These are phyloP conservation scores for Montipora foliosa DNA, from an alignment of 64 coral and sea anemone species.

Conservation along the genomic window DNA sequence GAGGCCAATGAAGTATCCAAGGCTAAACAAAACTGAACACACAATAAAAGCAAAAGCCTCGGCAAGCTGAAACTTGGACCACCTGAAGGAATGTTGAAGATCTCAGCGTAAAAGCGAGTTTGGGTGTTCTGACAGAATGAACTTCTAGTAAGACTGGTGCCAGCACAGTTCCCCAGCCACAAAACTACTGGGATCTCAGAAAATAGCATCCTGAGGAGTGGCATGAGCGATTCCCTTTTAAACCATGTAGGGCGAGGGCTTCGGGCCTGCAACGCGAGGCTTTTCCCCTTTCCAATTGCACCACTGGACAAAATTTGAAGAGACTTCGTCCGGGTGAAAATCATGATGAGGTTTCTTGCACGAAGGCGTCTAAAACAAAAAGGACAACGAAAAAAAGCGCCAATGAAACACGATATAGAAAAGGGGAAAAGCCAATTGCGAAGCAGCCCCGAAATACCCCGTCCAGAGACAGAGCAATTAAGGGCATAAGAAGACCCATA, in stretches of 20 bases:
- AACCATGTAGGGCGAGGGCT: conserved; percentile 11
- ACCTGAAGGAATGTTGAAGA: neutral
- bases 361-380: conserved; percentile 6
- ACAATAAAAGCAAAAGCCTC: conserved; percentile 16
- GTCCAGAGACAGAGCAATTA: conserved; percentile 53
- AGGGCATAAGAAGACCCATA: conserved; percentile 18
- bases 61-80: conserved; percentile 19
- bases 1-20: conserved; percentile 45
- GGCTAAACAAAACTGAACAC: neutral
- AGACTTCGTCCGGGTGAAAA: neutral
- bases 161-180: conserved; percentile 19
- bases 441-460: conserved; percentile 59
- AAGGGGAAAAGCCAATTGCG: conserved; percentile 31
- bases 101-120: neutral
- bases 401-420: conserved; percentile 17
- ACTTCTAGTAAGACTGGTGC: neutral
- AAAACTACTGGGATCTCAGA: conserved; percentile 29
- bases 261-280: conserved; percentile 13
- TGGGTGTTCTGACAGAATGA: neutral
- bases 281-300: conserved; percentile 28
- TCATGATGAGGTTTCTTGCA: conserved; percentile 16
- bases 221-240: neutral
- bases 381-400: conserved; percentile 27
- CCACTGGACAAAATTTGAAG: conserved; percentile 2
- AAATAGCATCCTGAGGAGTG: neutral